Conservation (phyloP, 2,888 invertebrate species). For the Lacanobia wlatinum region DNA sequence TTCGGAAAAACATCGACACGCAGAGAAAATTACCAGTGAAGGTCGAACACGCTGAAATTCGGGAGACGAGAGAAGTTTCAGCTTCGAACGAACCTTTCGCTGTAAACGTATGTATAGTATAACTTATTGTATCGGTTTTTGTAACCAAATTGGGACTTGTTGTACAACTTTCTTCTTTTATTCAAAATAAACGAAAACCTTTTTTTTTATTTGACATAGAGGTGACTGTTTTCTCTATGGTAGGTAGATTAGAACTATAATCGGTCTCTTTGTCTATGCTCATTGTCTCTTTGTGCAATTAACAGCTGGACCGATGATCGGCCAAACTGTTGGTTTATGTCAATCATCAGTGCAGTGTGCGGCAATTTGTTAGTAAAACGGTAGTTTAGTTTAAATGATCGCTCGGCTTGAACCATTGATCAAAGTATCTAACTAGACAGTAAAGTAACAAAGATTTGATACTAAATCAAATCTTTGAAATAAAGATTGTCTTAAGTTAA, state of each 20-base stretch:
- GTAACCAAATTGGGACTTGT: constrained; percentile 43
- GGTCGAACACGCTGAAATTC: constrained; percentile 53
- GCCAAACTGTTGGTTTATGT: constrained; percentile 27
- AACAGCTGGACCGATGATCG: constrained; percentile 40
- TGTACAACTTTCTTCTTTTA: constrained; percentile 29
- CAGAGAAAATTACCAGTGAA: constrained; percentile 65
- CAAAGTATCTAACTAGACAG: neutral
- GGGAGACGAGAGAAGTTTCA: constrained; percentile 54
- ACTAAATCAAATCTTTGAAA: neutral
- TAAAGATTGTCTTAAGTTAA: neutral
- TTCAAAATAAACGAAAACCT: constrained; percentile 29
- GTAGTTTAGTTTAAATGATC: constrained; percentile 28
- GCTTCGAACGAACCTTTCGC: constrained; percentile 42
- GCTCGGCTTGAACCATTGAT: neutral
- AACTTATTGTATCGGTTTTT: constrained; percentile 50
- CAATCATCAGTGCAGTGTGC: constrained; percentile 12
- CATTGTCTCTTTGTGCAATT: constrained; percentile 40
- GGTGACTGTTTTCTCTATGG: constrained; percentile 1
- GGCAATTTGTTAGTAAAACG: constrained; percentile 33
- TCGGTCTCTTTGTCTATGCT: constrained; percentile 15
- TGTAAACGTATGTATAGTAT: constrained; percentile 33
- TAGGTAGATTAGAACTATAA: neutral
- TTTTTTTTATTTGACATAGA: constrained; percentile 23
- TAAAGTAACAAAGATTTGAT: too few relatives aligned
- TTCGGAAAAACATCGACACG: constrained; percentile 62